Evolutionary conservation across 2,888 invertebrate genomes (phyloP).

Genomic region (Drosophila yooni): DNA sequence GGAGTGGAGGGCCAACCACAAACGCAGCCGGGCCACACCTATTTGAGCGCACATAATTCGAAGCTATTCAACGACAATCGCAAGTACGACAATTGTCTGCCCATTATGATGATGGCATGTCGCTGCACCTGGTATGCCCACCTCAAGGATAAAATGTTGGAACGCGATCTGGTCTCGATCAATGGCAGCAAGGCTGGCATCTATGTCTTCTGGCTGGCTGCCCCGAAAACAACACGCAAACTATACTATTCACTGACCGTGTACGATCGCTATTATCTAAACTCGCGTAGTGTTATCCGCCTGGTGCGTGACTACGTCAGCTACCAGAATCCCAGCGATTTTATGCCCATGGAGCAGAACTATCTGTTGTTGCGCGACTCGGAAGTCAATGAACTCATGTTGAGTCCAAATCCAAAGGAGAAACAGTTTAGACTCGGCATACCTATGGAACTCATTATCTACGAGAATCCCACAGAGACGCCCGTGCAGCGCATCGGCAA

Average conservation of each 20-base stretch:
- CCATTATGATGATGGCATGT: conserved; percentile 48
- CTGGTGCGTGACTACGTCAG: conserved; percentile 34
- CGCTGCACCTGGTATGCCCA: conserved; percentile 54
- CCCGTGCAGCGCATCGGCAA: conserved; percentile 19
- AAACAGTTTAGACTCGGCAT: conserved; percentile 5
- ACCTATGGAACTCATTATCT: conserved; percentile 44
- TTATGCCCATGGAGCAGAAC: conserved; percentile 38
- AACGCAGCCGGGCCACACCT: conserved; percentile 27
- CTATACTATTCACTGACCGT: conserved; percentile 54
- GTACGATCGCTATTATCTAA: conserved; percentile 38
- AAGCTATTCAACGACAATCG: conserved; percentile 21
- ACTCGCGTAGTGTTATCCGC: conserved; percentile 50
- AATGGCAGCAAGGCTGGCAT: conserved; percentile 28
- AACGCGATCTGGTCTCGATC: conserved; percentile 20
- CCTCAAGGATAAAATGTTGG: conserved; percentile 40
- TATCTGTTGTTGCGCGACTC: conserved; percentile 54
- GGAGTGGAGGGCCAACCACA: conserved; percentile 12
- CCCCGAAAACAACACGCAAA: conserved; percentile 31
- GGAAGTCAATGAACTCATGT: conserved; percentile 29
- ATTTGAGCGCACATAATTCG: conserved; percentile 31
- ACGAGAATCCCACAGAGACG: conserved; percentile 18
- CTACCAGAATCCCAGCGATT: conserved; percentile 53
- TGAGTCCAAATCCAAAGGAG: too few relatives aligned
- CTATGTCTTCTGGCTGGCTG: conserved; percentile 61
- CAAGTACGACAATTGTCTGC: conserved; percentile 39